Base-by-base conservation (phyloP, 2,888 invertebrate species). In the Clanis bilineata region DNA sequence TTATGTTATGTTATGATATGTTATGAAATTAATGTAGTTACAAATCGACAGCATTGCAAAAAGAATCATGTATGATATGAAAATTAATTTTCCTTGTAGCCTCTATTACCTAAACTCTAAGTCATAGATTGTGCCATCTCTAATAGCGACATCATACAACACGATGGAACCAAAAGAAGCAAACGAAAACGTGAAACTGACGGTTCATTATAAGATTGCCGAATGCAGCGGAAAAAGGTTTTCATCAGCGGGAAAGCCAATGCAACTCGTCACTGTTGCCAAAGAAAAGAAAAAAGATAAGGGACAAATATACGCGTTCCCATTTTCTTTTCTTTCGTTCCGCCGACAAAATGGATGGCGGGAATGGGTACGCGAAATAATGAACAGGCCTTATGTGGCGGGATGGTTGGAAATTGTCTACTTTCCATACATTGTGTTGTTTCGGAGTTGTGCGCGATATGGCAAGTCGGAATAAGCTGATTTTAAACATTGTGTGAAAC, bases 291-390 rank as follows among this genome's bases (percentile, higher is more conserved):
- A 70, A 73, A 77, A 77, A 82, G 74, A 81, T 79, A 79, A 79
- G 76, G 76, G 70, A 59, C 76, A 72, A 82, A 83, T 82, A 82
- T 76, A 77, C 81, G 78, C 78, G 85, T 73, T 83, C 86, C 86
- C 74, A 85, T 72, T 85, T 86, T 83, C 74, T 74, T 62, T 62
- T 57, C 56, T 66, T 67, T 80, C 76, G 73, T 77, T 74, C 64
- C 64, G 32, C 71, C 72, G 70, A 70, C 68, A 75, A 75, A 81
- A 81, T 76, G 74, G 77, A 79, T 77, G 80, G 78, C 77, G 77
- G 75, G 75, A 79, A 82, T 81, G 82, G 86, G 83, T 82, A 79
- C 77, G 68, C 65, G 78, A 76, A 79, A 83, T 87, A 88, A 89
- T 87, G 86, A 87, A 88, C 79, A 80, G 68, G 62, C 63, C 58